Conservation (phyloP, 2,113 vertebrate species). For the Cololabis saira region DNA sequence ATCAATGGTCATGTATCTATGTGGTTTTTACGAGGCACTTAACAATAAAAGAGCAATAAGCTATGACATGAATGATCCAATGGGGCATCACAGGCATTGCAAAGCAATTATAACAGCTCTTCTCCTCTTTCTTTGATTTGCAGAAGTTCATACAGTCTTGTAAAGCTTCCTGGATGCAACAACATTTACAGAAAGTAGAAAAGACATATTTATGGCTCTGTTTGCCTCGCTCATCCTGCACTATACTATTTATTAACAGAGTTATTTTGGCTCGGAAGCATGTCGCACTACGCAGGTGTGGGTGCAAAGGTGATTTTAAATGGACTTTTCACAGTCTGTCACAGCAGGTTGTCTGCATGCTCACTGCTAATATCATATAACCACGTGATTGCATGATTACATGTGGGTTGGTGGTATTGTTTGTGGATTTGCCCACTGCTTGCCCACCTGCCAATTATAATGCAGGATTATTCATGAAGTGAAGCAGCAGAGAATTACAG, state of each 20-base stretch:
- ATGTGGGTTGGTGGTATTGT: conserved; percentile 66
- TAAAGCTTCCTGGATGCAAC: conserved; percentile 55
- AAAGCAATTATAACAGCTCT: conserved; percentile 69
- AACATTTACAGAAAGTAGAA: conserved; percentile 64
- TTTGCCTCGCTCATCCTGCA: conserved; percentile 33
- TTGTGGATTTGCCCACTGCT: conserved; percentile 61
- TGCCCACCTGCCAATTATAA: conserved; percentile 59
- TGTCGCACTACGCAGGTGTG: conserved; percentile 21
- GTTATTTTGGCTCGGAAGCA: conserved; percentile 47
- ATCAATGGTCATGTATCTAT: conserved; percentile 72
- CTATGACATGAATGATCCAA: conserved; percentile 70
- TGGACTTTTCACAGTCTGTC: conserved; percentile 52
- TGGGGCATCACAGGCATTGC: conserved; percentile 60
- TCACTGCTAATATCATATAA: conserved; percentile 56
- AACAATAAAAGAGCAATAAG: conserved; percentile 78
- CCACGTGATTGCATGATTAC: conserved; percentile 55
- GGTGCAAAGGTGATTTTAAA: conserved; percentile 58
- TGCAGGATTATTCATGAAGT: conserved; percentile 66
- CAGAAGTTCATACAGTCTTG: conserved; percentile 50
- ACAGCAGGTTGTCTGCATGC: conserved; percentile 32
- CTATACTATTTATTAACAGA: conserved; percentile 44
- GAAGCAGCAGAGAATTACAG: conserved; percentile 57
- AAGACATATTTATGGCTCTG: conserved; percentile 52
- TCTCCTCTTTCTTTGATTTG: conserved; percentile 61
- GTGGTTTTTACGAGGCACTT: conserved; percentile 72